Evolutionary conservation across 1,140 invertebrate genomes (phyloP).

Genomic region (Kradibia gibbosae): DNA sequence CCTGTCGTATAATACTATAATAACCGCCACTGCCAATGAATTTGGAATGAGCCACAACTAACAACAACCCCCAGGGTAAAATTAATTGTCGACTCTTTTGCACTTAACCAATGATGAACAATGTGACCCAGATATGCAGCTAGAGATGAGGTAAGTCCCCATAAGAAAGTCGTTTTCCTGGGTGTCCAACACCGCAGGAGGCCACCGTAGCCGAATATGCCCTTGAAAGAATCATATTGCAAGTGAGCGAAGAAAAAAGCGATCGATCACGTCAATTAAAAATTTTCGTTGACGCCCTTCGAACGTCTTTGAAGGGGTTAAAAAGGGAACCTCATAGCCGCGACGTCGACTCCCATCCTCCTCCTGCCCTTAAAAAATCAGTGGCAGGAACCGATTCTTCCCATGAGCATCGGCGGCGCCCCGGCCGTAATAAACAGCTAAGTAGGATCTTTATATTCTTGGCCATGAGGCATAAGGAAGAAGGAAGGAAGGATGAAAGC

Average conservation of each 20-base stretch:
- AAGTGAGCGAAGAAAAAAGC: not conserved
- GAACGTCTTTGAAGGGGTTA: not conserved
- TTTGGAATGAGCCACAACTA: too few species aligned
- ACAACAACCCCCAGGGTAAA: not conserved
- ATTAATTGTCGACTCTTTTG: not conserved
- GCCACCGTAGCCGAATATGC: not conserved
- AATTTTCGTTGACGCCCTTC: not conserved
- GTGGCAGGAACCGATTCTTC: conserved; percentile 1
- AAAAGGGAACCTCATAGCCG: not conserved
- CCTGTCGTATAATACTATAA: too few species aligned
- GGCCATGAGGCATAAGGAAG: conserved; percentile 63
- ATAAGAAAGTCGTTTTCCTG: too few species aligned
- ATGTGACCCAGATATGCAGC: not conserved
- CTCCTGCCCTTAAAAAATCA: not conserved
- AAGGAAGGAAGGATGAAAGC: not conserved
- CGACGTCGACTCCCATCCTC: not conserved
- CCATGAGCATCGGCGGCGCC: not conserved
- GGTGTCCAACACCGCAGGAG: too few species aligned
- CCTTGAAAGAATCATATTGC: not conserved
- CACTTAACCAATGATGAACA: not conserved
- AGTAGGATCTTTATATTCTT: conserved; percentile 73
- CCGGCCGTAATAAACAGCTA: conserved; percentile 68
- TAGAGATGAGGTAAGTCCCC: too few species aligned
- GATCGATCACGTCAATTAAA: conserved; percentile 24
- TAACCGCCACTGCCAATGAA: too few species aligned